Conservation (phyloP, 2,113 vertebrate genomes). For the Meriones unguiculatus region DNA sequence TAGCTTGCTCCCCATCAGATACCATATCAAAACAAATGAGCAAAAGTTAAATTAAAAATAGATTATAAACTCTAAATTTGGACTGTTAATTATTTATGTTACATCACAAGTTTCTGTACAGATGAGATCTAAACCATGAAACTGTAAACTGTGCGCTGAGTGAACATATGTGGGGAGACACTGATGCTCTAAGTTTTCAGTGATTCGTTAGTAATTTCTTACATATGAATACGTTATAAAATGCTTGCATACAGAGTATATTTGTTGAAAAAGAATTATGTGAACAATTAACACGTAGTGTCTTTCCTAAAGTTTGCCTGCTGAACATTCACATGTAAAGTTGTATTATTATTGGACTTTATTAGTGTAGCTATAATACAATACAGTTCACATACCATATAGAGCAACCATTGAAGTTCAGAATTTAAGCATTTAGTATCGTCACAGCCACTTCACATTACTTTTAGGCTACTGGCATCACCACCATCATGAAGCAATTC, state of each 20-base stretch:
- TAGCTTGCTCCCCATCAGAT: not conserved
- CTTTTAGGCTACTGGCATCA: not conserved
- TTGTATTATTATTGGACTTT: not conserved
- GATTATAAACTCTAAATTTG: not conserved
- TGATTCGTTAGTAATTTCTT: not conserved
- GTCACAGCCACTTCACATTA: not conserved
- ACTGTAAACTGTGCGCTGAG: not conserved
- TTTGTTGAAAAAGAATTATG: conserved; percentile 12
- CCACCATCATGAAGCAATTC: not conserved
- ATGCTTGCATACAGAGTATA: not conserved
- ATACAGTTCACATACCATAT: not conserved
- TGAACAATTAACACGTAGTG: not conserved
- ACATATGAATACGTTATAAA: not conserved
- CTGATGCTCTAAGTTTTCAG: not conserved
- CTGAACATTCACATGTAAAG: conserved; percentile 10
- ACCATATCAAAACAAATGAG: not conserved
- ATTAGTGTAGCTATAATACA: not conserved
- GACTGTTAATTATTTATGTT: conserved; percentile 2
- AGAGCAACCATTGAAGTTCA: not conserved
- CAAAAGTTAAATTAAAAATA: not conserved
- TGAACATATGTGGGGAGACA: not conserved
- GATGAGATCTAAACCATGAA: not conserved
- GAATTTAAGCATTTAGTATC: not conserved
- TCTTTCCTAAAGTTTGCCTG: conserved; percentile 7
- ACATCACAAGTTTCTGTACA: not conserved